Percentiles rank a stretch among this genome's conserved stretches.
Conservation (phyloP, 2,888 invertebrate genomes). For the Drosophila leonis region DNA sequence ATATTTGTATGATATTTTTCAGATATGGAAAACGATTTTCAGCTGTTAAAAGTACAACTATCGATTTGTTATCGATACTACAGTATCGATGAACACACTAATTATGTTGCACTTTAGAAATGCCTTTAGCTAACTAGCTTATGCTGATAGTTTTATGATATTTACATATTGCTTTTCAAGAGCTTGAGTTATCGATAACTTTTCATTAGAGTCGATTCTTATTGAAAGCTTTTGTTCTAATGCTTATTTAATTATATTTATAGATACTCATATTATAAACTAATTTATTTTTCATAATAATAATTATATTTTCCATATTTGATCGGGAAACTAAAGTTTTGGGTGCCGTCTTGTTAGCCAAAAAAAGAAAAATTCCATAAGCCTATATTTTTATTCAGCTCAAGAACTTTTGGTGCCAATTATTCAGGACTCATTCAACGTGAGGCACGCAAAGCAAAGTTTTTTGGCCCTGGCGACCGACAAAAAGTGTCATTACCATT, state of each 20-base stretch:
- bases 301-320: conserved; percentile 3
- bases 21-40: too few relatives aligned
- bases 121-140: neutral
- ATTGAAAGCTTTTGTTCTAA: too few relatives aligned
- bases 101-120: neutral
- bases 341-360: conserved; percentile 15
- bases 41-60: too few relatives aligned
- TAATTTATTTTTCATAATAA: neutral
- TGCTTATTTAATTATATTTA: too few relatives aligned
- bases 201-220: too few relatives aligned
- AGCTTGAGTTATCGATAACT: neutral
- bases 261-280: neutral
- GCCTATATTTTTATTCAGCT: conserved; percentile 16
- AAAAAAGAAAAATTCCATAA: conserved; percentile 37
- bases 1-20: neutral
- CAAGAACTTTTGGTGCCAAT: conserved; percentile 66
- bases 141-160: neutral
- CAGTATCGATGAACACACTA: too few relatives aligned
- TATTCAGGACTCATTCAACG: conserved; percentile 74
- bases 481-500: conserved; percentile 76
- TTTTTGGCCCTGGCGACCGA: conserved; percentile 50
- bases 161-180: too few relatives aligned
- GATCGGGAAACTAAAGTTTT: neutral
- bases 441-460: conserved; percentile 63
- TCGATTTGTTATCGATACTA: too few relatives aligned